Percentiles rank a stretch among this genome's conserved stretches.
phyloP scores from a whole-genome alignment of 1,140 invertebrate species.

The Agraylea sexmaculata region DNA sequence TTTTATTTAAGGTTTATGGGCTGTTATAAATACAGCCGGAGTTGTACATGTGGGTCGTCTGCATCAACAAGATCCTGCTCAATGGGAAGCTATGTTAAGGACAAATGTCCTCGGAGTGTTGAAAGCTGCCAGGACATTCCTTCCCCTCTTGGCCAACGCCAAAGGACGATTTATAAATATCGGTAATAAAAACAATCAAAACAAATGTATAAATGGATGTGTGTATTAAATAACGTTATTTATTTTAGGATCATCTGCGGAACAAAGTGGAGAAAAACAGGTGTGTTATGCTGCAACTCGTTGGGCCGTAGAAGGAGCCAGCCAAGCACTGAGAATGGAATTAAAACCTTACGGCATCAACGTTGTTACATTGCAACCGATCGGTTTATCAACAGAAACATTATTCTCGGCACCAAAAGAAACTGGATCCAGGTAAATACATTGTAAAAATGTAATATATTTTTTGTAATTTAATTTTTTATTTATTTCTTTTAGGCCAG shows the following conservation, averaged over 20 bases:
- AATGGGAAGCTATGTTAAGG: slow-evolving; percentile 66
- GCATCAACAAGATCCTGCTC: slow-evolving; percentile 56
- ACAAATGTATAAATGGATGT: slow-evolving; percentile 1
- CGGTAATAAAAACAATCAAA: slow-evolving; percentile 25
- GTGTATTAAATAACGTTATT: background rate
- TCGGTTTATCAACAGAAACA: slow-evolving; percentile 48
- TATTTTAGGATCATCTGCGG: slow-evolving; percentile 18
- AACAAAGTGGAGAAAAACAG: slow-evolving; percentile 37
- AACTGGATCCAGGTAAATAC: slow-evolving; percentile 17
- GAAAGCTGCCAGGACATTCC: slow-evolving; percentile 59
- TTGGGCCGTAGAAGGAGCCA: slow-evolving; percentile 60
- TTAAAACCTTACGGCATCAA: slow-evolving; percentile 54
- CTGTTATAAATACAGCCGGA: slow-evolving; percentile 69
- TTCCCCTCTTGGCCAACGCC: slow-evolving; percentile 46
- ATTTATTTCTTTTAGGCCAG: slow-evolving; percentile 26
- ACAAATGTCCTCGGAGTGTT: slow-evolving; percentile 65
- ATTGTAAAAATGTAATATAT: no score
- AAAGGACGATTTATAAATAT: slow-evolving; percentile 50
- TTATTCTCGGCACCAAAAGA: slow-evolving; percentile 20
- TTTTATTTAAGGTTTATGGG: slow-evolving; percentile 53
- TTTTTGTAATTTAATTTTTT: background rate
- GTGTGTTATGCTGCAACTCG: slow-evolving; percentile 57
- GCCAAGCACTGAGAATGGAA: slow-evolving; percentile 54
- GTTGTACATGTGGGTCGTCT: slow-evolving; percentile 54
- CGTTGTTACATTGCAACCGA: slow-evolving; percentile 64